Conservation (phyloP, 2,113 vertebrate species). For the Nothoprocta pentlandii region DNA sequence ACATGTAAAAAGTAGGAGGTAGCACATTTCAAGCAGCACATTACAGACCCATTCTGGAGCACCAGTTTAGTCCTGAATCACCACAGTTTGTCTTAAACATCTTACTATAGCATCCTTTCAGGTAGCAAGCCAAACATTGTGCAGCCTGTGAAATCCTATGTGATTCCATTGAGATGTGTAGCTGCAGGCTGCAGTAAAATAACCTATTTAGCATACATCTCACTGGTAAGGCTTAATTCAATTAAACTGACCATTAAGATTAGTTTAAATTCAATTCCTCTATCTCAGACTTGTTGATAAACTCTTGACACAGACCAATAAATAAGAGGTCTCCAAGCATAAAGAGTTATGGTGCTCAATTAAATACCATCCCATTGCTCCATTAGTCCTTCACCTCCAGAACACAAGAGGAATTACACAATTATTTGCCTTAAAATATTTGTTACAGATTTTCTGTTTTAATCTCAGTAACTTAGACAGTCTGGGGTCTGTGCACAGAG, state of each 20-base stretch:
- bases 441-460: neutral
- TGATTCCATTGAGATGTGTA: neutral
- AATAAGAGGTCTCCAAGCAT: neutral
- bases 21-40: neutral
- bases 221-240: constrained; percentile 4
- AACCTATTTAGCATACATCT: neutral
- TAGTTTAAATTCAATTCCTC: neutral
- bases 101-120: neutral
- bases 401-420: neutral
- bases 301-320: neutral
- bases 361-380: neutral
- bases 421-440: neutral
- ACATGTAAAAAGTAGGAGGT: accelerated
- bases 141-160: neutral
- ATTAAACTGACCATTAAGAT: constrained; percentile 35
- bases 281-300: neutral
- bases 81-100: neutral
- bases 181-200: neutral
- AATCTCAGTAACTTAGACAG: neutral
- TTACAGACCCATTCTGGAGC: neutral
- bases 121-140: neutral
- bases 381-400: neutral
- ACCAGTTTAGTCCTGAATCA: neutral
- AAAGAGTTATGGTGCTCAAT: neutral
- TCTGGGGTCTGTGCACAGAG: neutral